Conservation (phyloP, 2,113 vertebrate genomes). For the Dromas ardeola region DNA sequence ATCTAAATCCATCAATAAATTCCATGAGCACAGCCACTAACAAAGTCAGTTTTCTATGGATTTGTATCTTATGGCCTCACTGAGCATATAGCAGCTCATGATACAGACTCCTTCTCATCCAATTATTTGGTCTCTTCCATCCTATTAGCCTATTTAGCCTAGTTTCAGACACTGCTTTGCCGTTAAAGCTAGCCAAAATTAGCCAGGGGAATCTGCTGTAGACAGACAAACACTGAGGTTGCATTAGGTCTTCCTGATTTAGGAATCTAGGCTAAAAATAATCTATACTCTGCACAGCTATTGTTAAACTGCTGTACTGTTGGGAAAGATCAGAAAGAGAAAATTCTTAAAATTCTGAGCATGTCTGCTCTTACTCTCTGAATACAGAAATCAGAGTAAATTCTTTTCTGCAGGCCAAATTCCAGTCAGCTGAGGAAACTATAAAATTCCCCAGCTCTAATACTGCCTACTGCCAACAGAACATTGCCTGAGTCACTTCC, state of each 20-base stretch:
- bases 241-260: background rate
- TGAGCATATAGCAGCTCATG: background rate
- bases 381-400: background rate
- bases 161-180: background rate
- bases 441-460: background rate
- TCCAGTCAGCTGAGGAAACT: background rate
- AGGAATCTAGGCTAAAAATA: background rate
- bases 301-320: background rate
- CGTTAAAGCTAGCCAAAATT: background rate
- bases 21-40: background rate
- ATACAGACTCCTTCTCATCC: background rate
- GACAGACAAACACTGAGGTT: background rate
- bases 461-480: background rate
- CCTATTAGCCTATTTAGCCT: background rate
- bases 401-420: background rate
- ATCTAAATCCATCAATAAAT: background rate
- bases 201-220: background rate
- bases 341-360: background rate
- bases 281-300: background rate
- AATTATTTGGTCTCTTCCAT: background rate
- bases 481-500: background rate
- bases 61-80: background rate
- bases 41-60: background rate
- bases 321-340: background rate
- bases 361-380: background rate